Evolutionary conservation across 2,113 vertebrate genomes (phyloP).

Genomic region (Pangasianodon gigas): DNA sequence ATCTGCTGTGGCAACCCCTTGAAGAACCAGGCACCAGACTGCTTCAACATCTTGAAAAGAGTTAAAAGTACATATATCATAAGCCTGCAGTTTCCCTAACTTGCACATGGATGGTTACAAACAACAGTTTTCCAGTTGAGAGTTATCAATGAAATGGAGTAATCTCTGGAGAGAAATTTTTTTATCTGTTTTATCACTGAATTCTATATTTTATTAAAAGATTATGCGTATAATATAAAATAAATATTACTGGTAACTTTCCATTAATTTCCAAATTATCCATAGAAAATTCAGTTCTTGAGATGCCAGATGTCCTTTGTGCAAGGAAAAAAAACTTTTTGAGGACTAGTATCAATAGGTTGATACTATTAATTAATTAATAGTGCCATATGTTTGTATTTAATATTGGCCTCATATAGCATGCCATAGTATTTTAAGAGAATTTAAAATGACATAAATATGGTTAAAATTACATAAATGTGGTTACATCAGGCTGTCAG

Average conservation of each 20-base stretch:
- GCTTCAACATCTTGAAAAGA: conserved; percentile 84
- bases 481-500: neutral
- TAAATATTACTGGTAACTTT: neutral
- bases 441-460: neutral
- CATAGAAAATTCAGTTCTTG: neutral
- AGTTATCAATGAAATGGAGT: conserved; percentile 13
- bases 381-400: neutral
- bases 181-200: neutral
- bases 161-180: conserved; percentile 8
- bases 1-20: conserved; percentile 85
- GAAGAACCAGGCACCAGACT: conserved; percentile 95
- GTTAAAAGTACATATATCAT: neutral
- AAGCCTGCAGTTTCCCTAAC: neutral
- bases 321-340: neutral
- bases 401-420: neutral
- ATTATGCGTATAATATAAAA: neutral
- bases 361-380: neutral
- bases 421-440: neutral
- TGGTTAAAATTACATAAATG: neutral
- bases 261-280: neutral
- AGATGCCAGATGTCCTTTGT: neutral
- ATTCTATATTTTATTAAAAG: neutral
- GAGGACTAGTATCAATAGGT: neutral
- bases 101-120: neutral
- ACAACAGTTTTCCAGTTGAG: neutral